Percentiles rank a stretch among this genome's conserved stretches.
These are phyloP conservation scores for Amazona vittata DNA, from an alignment of 2,113 vertebrate species.

Conservation along the genomic window DNA sequence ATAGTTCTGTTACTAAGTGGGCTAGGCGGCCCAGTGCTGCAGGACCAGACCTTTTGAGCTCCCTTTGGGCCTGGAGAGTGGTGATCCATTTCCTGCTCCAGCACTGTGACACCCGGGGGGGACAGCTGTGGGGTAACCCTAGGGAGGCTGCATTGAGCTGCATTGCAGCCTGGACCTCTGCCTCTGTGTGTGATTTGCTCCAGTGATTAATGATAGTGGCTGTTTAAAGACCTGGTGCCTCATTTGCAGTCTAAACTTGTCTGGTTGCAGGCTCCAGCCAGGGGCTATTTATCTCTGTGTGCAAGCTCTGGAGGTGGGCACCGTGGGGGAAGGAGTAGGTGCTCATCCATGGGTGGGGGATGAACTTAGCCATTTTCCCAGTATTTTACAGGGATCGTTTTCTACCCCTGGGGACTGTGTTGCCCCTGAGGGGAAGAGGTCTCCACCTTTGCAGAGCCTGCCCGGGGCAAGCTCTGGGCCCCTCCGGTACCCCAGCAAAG, in stretches of 20 bases:
- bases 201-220: conserved; percentile 15
- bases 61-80: background rate
- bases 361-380: background rate
- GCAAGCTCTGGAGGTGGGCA: conserved; percentile 16
- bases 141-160: background rate
- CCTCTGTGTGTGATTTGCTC: background rate
- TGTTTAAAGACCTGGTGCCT: conserved; percentile 49
- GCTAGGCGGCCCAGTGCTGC: background rate
- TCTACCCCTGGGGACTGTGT: background rate
- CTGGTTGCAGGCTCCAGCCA: conserved; percentile 45
- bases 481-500: background rate
- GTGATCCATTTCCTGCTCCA: background rate
- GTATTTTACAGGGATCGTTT: background rate
- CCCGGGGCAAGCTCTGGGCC: background rate
- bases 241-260: conserved; percentile 63
- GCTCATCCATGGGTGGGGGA: background rate
- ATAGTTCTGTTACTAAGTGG: background rate
- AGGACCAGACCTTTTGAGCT: background rate
- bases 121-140: background rate
- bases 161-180: background rate
- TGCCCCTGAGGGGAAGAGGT: background rate
- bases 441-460: background rate
- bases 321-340: background rate
- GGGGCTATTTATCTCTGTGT: conserved; percentile 32
- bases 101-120: fast-evolving